Evolutionary conservation across 1,140 invertebrate genomes (phyloP).

Genomic region (Dysdera silvatica): DNA sequence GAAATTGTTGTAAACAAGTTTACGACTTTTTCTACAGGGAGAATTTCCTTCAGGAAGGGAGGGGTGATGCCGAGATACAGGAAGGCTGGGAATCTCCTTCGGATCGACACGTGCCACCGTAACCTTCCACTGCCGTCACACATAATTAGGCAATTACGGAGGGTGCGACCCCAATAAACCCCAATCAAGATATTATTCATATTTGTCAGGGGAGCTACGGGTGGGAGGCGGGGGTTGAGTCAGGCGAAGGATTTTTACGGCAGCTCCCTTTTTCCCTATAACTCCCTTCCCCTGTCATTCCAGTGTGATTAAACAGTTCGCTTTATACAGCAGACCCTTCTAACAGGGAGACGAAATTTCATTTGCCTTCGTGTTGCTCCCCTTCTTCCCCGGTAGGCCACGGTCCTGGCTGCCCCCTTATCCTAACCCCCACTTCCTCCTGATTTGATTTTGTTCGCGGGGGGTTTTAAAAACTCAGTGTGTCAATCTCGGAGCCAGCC

Average conservation of each 20-base stretch:
- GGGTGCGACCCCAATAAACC: constrained; percentile 29
- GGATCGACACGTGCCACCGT: constrained; percentile 6
- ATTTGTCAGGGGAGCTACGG: constrained; percentile 17
- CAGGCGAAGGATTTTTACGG: constrained; percentile 18
- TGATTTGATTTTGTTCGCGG: too few species aligned
- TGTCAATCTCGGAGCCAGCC: too few species aligned
- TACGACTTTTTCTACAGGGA: too few species aligned
- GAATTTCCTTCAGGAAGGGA: too few species aligned
- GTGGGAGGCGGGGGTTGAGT: constrained; percentile 15
- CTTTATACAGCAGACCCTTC: constrained; percentile 21
- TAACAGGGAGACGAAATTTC: constrained; percentile 24
- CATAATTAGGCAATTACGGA: constrained; percentile 30
- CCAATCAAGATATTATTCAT: constrained; percentile 32
- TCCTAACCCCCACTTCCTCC: too few species aligned
- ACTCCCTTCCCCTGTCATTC: too few species aligned
- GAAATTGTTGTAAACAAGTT: too few species aligned
- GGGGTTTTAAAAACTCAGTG: too few species aligned
- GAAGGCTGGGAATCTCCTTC: neutral
- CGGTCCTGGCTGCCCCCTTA: too few species aligned
- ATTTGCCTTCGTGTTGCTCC: constrained; percentile 10
- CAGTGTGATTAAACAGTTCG: constrained; percentile 27
- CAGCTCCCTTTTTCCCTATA: constrained; percentile 12
- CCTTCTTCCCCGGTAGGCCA: too few species aligned
- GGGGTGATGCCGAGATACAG: neutral
- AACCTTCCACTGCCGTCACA: constrained; percentile 26